Percentiles rank a stretch among this genome's conserved stretches.
Conservation (phyloP, 2,888 invertebrate species). For the Aporophyla lueneburgensis region DNA sequence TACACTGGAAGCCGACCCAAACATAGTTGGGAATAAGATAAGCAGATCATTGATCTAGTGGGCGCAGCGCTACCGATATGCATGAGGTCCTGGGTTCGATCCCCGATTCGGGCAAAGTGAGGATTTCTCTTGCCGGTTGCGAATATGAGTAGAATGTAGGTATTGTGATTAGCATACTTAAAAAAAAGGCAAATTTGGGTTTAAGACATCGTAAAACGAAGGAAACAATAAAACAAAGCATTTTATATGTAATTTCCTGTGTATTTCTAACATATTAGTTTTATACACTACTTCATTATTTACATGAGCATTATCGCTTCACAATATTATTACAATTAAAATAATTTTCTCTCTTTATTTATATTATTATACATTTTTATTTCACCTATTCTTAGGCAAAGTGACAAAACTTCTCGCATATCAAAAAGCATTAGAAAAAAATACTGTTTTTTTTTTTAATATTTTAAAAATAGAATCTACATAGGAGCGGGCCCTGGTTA, state of each 20-base stretch:
- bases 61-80: no score
- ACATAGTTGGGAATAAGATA: no score
- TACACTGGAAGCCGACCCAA: no score
- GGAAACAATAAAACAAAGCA: slow-evolving; percentile 68
- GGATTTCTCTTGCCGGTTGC: background rate
- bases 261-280: slow-evolving; percentile 90
- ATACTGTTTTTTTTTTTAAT: slow-evolving; percentile 70
- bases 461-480: slow-evolving; percentile 66
- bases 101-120: no score
- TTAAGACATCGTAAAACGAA: slow-evolving; percentile 44
- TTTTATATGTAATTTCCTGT: slow-evolving; percentile 79
- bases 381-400: slow-evolving; percentile 86
- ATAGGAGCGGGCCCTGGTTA: slow-evolving; percentile 72
- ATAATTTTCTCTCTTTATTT: slow-evolving; percentile 88
- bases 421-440: slow-evolving; percentile 72
- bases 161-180: background rate
- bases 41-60: no score
- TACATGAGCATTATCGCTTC: slow-evolving; percentile 90
- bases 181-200: background rate
- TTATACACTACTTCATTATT: slow-evolving; percentile 89
- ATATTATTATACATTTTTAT: slow-evolving; percentile 87
- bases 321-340: slow-evolving; percentile 89
- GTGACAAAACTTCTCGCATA: slow-evolving; percentile 83
- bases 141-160: background rate
- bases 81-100: no score